Evolutionary conservation across 2,888 invertebrate genomes (phyloP).

Genomic region (Melanargia galathea): DNA sequence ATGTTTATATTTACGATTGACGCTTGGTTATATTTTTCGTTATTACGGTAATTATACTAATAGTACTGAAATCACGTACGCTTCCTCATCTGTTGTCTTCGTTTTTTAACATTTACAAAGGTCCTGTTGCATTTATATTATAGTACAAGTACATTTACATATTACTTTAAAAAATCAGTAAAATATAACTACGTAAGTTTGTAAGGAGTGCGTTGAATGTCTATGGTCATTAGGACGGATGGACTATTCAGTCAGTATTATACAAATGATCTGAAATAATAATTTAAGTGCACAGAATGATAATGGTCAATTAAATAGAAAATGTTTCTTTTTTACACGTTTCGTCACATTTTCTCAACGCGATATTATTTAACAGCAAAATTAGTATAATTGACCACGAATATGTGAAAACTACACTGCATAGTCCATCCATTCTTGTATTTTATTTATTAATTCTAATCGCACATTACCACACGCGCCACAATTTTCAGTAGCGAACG

Average conservation of each 20-base stretch:
- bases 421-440: not conserved
- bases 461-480: too few species aligned
- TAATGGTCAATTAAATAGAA: too few species aligned
- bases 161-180: slow-evolving; percentile 20
- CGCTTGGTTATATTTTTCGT: not conserved
- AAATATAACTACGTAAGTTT: not conserved
- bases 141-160: slow-evolving; percentile 38
- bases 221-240: not conserved
- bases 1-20: slow-evolving; percentile 1
- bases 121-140: slow-evolving; percentile 42
- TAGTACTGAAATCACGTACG: not conserved
- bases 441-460: too few species aligned
- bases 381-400: not conserved
- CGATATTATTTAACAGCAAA: not conserved
- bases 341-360: too few species aligned
- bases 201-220: not conserved
- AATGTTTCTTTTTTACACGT: too few species aligned
- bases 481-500: too few species aligned
- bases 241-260: not conserved
- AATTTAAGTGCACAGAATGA: too few species aligned
- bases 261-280: too few species aligned
- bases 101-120: slow-evolving; percentile 13
- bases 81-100: slow-evolving; percentile 15
- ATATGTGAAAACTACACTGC: not conserved
- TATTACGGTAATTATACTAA: not conserved